Base-by-base conservation (phyloP, 2,797 vertebrate species). In the Rousettus madagascariensis region DNA sequence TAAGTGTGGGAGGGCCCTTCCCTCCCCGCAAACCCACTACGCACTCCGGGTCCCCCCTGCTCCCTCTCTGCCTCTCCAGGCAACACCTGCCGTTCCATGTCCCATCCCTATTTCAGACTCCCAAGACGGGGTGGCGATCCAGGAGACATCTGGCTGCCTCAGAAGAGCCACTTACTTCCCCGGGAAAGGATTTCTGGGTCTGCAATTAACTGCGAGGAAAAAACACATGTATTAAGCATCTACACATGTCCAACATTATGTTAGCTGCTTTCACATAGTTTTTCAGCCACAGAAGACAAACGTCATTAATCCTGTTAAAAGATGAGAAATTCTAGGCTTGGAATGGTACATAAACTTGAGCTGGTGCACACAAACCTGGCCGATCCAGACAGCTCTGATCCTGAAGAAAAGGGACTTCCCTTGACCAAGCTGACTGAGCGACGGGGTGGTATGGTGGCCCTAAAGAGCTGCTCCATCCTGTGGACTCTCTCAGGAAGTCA, bases 241-340 rank as follows among this genome's bases (percentile, higher is more conserved):
- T 78, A 30, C 38, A 2, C 46, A 28, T 55, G 65, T 68, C 88
- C 36, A 75, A 53, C 6, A 36, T 19, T 20, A 30, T 65, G 8
- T 74, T 53, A 66, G 57, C 55, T 88, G 33, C 49, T 80, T 90
- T 89, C 19, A 5, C 33, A 15, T 3, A 22, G 6, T 24, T 63
- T 88, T 92, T 90, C 72, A 90, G 19, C 61, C 65, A 82, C 22
- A 17, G 78, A 91, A 46, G 38, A 89, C 12, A 53, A 33, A 82
- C 12, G 53, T 68, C 51, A 49, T 77, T 36, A 61, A 78, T 51
- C 46, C 36, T 71, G 20, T 68, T 84, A 30, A 65, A 86, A 71
- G 68, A 68, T 12, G 49, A 87, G 33, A 65, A 55, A 11, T 17
- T 49, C 61, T 53, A 53, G 85, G 24, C 33, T 89, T 11, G 0